phyloP scores from a whole-genome alignment of 1,140 invertebrate species.

The Saccostrea glomerata region DNA sequence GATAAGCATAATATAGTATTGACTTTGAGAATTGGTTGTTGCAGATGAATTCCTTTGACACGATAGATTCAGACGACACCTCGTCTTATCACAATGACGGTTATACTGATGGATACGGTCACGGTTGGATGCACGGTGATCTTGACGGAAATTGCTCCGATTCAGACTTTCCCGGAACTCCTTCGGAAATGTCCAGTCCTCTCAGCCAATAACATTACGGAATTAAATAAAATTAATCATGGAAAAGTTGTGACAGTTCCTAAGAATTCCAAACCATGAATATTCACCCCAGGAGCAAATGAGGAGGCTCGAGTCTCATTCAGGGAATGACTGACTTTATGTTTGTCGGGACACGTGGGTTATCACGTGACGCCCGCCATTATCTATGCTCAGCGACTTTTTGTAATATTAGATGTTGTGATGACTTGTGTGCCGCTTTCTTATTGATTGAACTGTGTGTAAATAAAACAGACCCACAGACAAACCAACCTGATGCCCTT shows the following conservation, averaged over 20 bases:
- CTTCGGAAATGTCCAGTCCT: conserved; percentile 78
- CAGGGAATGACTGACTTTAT: conserved; percentile 47
- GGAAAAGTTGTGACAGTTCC: conserved; percentile 23
- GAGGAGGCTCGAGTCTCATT: conserved; percentile 57
- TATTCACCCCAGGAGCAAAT: background rate
- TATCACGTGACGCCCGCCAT: conserved; percentile 2
- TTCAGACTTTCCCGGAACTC: conserved; percentile 76
- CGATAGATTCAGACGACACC: conserved; percentile 64
- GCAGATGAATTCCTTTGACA: conserved; percentile 69
- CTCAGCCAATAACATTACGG: conserved; percentile 74
- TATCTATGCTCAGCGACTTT: conserved; percentile 29
- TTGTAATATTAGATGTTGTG: conserved; percentile 35
- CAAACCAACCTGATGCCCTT: background rate
- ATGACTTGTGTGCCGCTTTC: conserved; percentile 18
- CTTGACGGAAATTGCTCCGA: conserved; percentile 68
- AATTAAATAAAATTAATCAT: conserved; percentile 1
- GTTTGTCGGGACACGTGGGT: background rate
- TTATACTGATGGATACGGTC: conserved; percentile 53
- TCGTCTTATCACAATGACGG: conserved; percentile 49
- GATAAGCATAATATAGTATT: background rate
- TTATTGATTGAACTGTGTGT: background rate
- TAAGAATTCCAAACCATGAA: conserved; percentile 22
- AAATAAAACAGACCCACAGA: background rate
- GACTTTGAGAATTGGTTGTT: conserved; percentile 37
- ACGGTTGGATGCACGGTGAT: conserved; percentile 48